A percentile compares a stretch with the other conserved stretches of the same genome.
These are phyloP conservation scores for Xestobium rufovillosum DNA, from an alignment of 2,888 invertebrate genomes.

Conservation along the genomic window DNA sequence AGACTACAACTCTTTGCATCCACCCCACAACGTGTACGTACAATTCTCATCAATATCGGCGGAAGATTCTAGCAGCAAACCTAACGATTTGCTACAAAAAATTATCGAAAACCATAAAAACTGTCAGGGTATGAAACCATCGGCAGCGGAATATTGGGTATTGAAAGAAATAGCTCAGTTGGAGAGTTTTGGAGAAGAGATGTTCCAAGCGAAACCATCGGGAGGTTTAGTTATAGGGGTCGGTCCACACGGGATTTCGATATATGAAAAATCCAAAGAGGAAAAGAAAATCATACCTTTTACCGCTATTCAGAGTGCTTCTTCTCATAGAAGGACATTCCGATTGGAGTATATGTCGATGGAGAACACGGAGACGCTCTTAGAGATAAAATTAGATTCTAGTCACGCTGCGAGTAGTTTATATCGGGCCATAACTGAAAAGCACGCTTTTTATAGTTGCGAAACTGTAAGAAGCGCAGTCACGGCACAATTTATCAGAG, in stretches of 20 bases:
- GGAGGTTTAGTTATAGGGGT: slow-evolving; percentile 58
- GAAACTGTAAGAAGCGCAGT: slow-evolving; percentile 84
- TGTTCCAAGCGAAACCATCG: slow-evolving; percentile 64
- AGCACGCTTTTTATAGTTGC: slow-evolving; percentile 88
- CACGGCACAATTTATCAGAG: slow-evolving; percentile 80
- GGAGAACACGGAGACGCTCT: slow-evolving; percentile 59
- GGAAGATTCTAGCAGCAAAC: slow-evolving; percentile 49
- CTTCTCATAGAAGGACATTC: slow-evolving; percentile 66
- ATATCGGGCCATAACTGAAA: slow-evolving; percentile 82
- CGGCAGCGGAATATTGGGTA: slow-evolving; percentile 78
- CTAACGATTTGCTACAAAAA: slow-evolving; percentile 55
- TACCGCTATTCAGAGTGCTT: slow-evolving; percentile 72
- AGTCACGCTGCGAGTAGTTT: slow-evolving; percentile 74
- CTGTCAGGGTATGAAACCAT: slow-evolving; percentile 52
- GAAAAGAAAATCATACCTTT: slow-evolving; percentile 71
- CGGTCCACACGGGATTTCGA: slow-evolving; percentile 75
- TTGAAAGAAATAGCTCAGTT: slow-evolving; percentile 72
- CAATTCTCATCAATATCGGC: slow-evolving; percentile 58
- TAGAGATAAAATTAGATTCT: slow-evolving; percentile 75
- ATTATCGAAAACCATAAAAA: slow-evolving; percentile 57
- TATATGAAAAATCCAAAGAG: slow-evolving; percentile 52
- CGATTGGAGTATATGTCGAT: slow-evolving; percentile 65
- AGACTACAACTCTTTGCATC: slow-evolving; percentile 56
- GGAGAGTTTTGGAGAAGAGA: slow-evolving; percentile 76
- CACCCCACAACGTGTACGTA: slow-evolving; percentile 54